Evolutionary conservation across 1,140 invertebrate genomes (phyloP).

Genomic region (Heliconius himera): DNA sequence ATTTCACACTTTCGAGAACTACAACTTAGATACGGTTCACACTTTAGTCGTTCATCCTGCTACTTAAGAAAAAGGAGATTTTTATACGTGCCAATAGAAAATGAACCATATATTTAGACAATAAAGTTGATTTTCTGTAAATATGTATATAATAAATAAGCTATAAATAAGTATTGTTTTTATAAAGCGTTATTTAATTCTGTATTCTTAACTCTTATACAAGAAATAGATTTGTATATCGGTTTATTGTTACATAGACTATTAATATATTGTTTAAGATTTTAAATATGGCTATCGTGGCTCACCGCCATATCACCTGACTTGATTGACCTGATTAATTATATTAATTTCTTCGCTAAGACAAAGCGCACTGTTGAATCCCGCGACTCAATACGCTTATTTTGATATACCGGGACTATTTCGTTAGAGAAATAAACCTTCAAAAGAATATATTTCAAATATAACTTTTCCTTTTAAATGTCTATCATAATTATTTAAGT

Average conservation of each 20-base stretch:
- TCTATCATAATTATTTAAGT: too few species aligned
- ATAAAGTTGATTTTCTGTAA: constrained; percentile 11
- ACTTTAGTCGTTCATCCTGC: constrained; percentile 47
- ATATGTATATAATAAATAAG: not conserved
- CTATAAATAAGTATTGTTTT: constrained; percentile 2
- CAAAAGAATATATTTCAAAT: too few species aligned
- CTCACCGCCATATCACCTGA: too few species aligned
- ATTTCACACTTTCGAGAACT: constrained; percentile 70
- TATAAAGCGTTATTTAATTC: constrained; percentile 9
- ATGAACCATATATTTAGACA: not conserved
- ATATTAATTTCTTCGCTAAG: too few species aligned
- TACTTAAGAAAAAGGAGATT: not conserved
- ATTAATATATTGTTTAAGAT: not conserved
- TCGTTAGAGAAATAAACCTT: too few species aligned
- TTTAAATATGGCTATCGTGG: too few species aligned
- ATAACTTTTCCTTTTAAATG: too few species aligned
- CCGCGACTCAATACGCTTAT: too few species aligned
- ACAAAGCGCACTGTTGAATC: too few species aligned
- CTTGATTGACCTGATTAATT: too few species aligned
- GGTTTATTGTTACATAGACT: not conserved
- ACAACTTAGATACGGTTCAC: constrained; percentile 59
- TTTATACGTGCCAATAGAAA: constrained; percentile 7
- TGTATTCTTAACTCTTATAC: not conserved
- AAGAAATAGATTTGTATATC: not conserved
- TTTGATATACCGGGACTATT: too few species aligned